Conservation (phyloP, 2,113 vertebrate genomes). For the Glaucidium brasilianum region DNA sequence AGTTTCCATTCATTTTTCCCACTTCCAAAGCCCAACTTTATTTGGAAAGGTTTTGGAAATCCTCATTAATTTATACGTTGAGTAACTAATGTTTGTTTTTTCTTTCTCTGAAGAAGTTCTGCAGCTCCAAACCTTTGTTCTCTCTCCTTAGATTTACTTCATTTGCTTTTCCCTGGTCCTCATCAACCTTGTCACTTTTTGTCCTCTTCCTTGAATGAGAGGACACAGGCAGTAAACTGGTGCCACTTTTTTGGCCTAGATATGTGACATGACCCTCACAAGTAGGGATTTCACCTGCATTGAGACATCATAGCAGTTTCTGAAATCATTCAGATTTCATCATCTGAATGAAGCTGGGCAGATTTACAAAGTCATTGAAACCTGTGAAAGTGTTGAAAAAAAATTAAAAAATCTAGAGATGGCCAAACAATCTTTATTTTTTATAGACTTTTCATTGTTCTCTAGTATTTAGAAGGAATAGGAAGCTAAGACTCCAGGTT, state of each 20-base stretch:
- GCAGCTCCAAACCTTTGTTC: neutral
- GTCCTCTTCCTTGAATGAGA: neutral
- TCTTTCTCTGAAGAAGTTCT: neutral
- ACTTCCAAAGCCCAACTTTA: neutral
- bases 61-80: neutral
- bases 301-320: neutral
- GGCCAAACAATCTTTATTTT: neutral
- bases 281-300: neutral
- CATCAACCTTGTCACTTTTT: neutral
- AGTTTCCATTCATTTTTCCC: neutral
- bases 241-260: neutral
- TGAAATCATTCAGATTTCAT: neutral
- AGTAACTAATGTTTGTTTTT: neutral
- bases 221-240: neutral
- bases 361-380: neutral
- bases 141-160: neutral
- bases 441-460: neutral
- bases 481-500: neutral
- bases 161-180: neutral
- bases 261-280: neutral
- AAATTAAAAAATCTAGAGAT: neutral
- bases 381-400: neutral
- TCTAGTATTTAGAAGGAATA: neutral
- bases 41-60: neutral
- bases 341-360: neutral